Conservation (phyloP, 2,888 invertebrate species). For the Erebia palarica region DNA sequence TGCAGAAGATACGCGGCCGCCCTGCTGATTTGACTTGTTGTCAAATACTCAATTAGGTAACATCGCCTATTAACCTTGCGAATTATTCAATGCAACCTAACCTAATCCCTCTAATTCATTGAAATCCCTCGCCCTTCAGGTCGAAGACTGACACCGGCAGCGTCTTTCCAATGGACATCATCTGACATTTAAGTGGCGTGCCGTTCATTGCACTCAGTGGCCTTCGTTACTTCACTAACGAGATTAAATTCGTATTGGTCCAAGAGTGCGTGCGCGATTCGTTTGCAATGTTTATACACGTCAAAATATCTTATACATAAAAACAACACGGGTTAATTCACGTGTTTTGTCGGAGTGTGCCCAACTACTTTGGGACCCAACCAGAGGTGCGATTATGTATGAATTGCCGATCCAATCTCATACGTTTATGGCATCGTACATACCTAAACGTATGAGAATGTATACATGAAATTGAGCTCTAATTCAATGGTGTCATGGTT, state of each 20-base stretch:
- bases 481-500: no score
- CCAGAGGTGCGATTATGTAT: no score
- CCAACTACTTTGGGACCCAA: no score
- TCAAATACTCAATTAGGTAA: no score
- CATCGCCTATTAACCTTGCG: background rate
- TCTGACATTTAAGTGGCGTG: conserved; percentile 41
- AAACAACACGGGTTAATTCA: background rate
- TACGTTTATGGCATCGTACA: no score
- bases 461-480: no score
- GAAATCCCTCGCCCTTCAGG: background rate
- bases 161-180: conserved; percentile 27
- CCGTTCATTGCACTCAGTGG: conserved; percentile 46
- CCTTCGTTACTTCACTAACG: conserved; percentile 49
- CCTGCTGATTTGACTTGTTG: no score
- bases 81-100: background rate
- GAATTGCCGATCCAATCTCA: no score
- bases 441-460: no score
- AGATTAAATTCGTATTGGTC: conserved; percentile 62
- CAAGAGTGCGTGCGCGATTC: background rate
- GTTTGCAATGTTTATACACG: background rate
- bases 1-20: no score
- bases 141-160: background rate
- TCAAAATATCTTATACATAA: background rate
- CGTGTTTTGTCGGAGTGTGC: no score
- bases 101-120: background rate